phyloP scores from a whole-genome alignment of 1,140 invertebrate species.

The Bombus superbus region DNA sequence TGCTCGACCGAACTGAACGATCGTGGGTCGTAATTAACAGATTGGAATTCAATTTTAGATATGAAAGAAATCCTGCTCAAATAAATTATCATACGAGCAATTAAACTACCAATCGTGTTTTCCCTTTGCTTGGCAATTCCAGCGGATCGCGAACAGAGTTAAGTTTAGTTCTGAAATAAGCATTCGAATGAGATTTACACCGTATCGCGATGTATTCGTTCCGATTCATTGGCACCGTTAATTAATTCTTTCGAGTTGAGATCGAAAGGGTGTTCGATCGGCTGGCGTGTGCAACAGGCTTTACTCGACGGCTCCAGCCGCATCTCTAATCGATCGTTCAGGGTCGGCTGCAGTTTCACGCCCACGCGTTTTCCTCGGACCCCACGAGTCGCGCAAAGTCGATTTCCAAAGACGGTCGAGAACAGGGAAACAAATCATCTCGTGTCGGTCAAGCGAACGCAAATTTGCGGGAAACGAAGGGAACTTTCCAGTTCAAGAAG shows the following conservation, averaged over 20 bases:
- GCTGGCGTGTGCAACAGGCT: constrained; percentile 16
- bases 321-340: constrained; percentile 29
- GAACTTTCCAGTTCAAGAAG: constrained; percentile 42
- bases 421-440: background rate
- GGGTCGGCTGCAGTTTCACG: constrained; percentile 8
- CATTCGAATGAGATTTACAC: background rate
- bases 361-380: background rate
- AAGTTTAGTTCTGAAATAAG: background rate
- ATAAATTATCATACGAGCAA: background rate
- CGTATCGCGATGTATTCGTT: background rate
- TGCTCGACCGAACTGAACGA: background rate
- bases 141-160: background rate
- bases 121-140: background rate
- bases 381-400: background rate
- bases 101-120: background rate
- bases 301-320: constrained; percentile 11
- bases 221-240: background rate
- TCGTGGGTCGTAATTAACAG: background rate
- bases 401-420: background rate
- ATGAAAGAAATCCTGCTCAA: background rate
- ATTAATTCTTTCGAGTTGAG: background rate
- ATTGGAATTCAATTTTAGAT: background rate
- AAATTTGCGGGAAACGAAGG: constrained; percentile 21
- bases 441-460: background rate
- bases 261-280: background rate